Evolutionary conservation across 92 coral and sea anemone genomes (phyloP), one percentile per base, ranked within the genome.

Genomic region (Umimayanthus chanpuru): DNA sequence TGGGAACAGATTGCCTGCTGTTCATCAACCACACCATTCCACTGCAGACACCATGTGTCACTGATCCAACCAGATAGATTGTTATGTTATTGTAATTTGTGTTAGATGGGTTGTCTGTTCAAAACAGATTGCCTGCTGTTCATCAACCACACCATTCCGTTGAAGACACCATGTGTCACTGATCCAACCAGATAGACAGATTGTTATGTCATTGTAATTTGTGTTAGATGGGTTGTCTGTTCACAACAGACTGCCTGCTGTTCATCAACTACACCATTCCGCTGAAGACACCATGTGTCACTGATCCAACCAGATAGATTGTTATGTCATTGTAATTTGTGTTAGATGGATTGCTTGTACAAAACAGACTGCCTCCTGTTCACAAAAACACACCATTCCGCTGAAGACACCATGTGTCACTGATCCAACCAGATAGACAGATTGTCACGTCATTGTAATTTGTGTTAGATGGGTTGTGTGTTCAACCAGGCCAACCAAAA

Each of bases 1-100:
- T 91, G 88, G 93, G 88, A 79, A 91, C 81, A 85, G 93, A 78
- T 91, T 91, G 93, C 91, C 91, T 91, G 87, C 93, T 77, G 79
- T 91, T 88, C 85, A 58, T 85, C 65, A 86, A 88, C 91, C 78
- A 55, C 93, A 88, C 68, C 36, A 32, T 32, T 32, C 36, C 36
- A 32, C 36, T 32, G 36, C 0, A 32, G 36, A 32, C 36, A 32
- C 36, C 36, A 32, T 32, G 36, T 32, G 36, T 32, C 36, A 32
- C 36, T 32, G 36, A 32, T 32, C 36, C 36, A 32, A 32, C 36
- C 36, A 32, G 36, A 32, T 32, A 32, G n/a, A n/a, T n/a, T n/a
- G n/a, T n/a, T n/a, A n/a, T n/a, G n/a, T n/a, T n/a, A n/a, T n/a
- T n/a, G n/a, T n/a, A n/a, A n/a, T n/a, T n/a, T n/a, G n/a, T n/a